These are phyloP conservation scores for Phengaris arion DNA, from an alignment of 2,888 invertebrate genomes.

Conservation along the genomic window DNA sequence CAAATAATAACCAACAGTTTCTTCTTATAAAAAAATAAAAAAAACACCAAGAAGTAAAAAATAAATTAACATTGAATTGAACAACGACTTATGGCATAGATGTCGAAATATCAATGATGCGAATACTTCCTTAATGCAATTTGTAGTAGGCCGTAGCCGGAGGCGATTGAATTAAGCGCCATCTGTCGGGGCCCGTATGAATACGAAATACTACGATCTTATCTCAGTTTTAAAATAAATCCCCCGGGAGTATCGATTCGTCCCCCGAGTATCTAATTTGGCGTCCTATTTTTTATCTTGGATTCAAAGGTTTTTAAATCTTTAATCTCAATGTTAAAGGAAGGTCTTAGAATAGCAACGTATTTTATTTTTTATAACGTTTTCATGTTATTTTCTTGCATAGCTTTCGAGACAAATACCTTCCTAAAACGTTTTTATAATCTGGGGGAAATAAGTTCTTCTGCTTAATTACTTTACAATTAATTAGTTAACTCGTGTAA, in stretches of 20 bases:
- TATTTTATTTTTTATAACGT: background rate
- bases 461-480: no score
- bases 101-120: slow-evolving; percentile 79
- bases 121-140: slow-evolving; percentile 76
- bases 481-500: no score
- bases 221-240: slow-evolving; percentile 79
- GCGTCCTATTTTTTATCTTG: slow-evolving; percentile 67
- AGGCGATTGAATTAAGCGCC: slow-evolving; percentile 76
- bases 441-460: no score
- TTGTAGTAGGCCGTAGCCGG: slow-evolving; percentile 69
- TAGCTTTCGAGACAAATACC: no score
- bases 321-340: no score
- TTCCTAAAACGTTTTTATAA: no score
- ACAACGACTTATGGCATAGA: slow-evolving; percentile 5
- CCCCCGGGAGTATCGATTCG: slow-evolving; percentile 75
- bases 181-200: slow-evolving; percentile 77
- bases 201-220: slow-evolving; percentile 76
- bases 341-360: background rate
- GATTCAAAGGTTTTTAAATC: background rate
- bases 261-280: slow-evolving; percentile 69
- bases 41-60: slow-evolving; percentile 6
- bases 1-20: no score
- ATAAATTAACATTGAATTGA: slow-evolving; percentile 16
- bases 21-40: no score
- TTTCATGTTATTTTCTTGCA: no score